Base-by-base conservation (phyloP, 2,888 invertebrate genomes). In the Caenorhabditis japonica region DNA sequence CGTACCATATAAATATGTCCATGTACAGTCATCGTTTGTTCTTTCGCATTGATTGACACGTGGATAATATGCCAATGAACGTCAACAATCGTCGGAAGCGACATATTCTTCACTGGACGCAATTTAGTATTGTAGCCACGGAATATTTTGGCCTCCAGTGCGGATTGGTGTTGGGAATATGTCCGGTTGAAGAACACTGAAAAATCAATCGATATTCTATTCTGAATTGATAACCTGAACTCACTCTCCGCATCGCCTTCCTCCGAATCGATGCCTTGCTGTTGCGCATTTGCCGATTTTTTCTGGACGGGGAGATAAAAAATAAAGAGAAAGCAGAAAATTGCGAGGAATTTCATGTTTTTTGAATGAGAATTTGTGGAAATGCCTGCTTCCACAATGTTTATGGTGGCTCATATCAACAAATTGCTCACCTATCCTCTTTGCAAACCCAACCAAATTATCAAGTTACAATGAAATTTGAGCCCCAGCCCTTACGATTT, bases 1-100 rank as follows among this genome's bases (percentile, higher is more conserved):
- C 51, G 19, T 43, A 85, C 83, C 84, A 84, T 83, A 59, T 84
- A 86, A 52, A 86, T 75, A 66, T 86, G 84, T 27, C 86, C 86
- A 51, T 83, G 80, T 8, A 86, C 34, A 0, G 75, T 78, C 62
- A 86, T 80, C 21, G 83, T 83, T 56, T 86, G 85, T 41, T 84
- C 77, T 7, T 66, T 47, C 47, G 80, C 62, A 56, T 85, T 79
- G 52, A 86, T 75, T 3, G 82, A 77, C 21, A 83, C 69, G 61
- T 86, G 86, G 56, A 80, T 78, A 1, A 86, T 46, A 41, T 84
- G 83, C 71, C 82, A 76, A 47, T 84, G 84, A 21, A 84, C 47
- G 36, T 71, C 43, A 8, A 80, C 71, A 2, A 44, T 34, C 0
- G 51, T 68, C 2, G 73, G 73, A 1, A 21, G 4, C 2, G 61